Conservation (phyloP, 2,888 invertebrate genomes). For the Horisme vitalbata region DNA sequence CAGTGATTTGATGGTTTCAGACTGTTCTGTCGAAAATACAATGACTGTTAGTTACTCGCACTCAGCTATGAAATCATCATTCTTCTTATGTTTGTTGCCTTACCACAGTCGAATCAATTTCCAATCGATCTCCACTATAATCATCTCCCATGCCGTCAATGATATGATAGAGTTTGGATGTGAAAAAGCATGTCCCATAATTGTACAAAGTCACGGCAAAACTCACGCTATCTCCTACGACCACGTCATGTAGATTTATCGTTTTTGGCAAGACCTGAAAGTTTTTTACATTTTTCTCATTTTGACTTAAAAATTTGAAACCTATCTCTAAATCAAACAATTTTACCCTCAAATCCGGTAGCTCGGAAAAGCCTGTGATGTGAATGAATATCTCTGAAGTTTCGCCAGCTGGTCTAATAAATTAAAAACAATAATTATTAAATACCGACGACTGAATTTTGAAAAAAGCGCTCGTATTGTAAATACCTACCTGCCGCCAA, state of each 20-base stretch:
- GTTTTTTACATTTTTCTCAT: background rate
- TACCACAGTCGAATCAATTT: conserved; percentile 62
- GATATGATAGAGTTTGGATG: conserved; percentile 59
- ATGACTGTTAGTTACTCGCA: background rate
- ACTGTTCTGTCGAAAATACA: conserved; percentile 63
- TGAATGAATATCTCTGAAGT: conserved; percentile 65
- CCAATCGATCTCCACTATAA: conserved; percentile 56
- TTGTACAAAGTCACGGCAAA: conserved; percentile 63
- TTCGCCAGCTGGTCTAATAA: conserved; percentile 72
- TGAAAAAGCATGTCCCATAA: conserved; percentile 63
- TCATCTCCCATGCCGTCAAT: conserved; percentile 70
- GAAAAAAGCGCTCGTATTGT: no score
- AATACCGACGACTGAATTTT: no score
- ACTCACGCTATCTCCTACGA: conserved; percentile 55
- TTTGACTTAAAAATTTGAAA: background rate
- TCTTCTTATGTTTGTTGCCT: conserved; percentile 28
- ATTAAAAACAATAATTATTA: no score
- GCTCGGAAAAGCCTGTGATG: conserved; percentile 69
- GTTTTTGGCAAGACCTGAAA: conserved; percentile 63
- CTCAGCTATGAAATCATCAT: background rate
- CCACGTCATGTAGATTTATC: conserved; percentile 64
- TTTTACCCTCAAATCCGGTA: conserved; percentile 68
- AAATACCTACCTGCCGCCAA: conserved; percentile 58
- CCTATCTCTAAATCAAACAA: background rate
- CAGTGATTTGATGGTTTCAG: conserved; percentile 65